These are phyloP conservation scores for Patella depressa DNA, from an alignment of 2,888 invertebrate genomes.

Conservation along the genomic window DNA sequence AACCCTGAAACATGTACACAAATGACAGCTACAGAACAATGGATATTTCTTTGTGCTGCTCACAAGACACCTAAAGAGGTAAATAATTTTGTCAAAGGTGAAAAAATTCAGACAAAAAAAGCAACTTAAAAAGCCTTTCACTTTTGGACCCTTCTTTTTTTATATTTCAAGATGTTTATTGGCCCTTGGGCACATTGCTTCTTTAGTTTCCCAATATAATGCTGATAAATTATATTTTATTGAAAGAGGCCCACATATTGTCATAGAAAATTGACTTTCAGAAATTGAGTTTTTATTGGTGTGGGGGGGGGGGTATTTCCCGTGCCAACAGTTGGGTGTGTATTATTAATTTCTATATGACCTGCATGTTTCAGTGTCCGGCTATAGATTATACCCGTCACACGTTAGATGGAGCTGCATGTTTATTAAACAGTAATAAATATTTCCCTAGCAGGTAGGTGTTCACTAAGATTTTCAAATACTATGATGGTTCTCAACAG, in stretches of 20 bases:
- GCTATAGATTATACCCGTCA: slow-evolving; percentile 99
- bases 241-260: too few species aligned
- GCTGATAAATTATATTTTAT: too few species aligned
- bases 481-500: too few species aligned
- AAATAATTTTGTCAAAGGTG: neutral
- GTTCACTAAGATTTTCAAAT: neutral
- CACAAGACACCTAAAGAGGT: slow-evolving; percentile 99
- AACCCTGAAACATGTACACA: slow-evolving; percentile 97
- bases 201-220: neutral
- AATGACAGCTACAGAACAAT: slow-evolving; percentile 99
- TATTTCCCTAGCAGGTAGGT: slow-evolving; percentile 92
- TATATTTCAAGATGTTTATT: neutral
- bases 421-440: slow-evolving; percentile 98
- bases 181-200: neutral
- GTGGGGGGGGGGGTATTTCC: too few species aligned
- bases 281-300: too few species aligned
- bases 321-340: too few species aligned
- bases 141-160: neutral
- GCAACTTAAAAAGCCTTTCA: neutral
- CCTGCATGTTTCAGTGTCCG: slow-evolving; percentile 79
- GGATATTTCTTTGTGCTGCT: slow-evolving; percentile 99
- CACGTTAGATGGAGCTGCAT: slow-evolving; percentile 98
- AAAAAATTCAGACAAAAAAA: neutral
- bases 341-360: too few species aligned
- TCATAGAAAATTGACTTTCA: too few species aligned